Base-by-base conservation (phyloP, 2,888 invertebrate genomes). In the Drosophila anomalata region DNA sequence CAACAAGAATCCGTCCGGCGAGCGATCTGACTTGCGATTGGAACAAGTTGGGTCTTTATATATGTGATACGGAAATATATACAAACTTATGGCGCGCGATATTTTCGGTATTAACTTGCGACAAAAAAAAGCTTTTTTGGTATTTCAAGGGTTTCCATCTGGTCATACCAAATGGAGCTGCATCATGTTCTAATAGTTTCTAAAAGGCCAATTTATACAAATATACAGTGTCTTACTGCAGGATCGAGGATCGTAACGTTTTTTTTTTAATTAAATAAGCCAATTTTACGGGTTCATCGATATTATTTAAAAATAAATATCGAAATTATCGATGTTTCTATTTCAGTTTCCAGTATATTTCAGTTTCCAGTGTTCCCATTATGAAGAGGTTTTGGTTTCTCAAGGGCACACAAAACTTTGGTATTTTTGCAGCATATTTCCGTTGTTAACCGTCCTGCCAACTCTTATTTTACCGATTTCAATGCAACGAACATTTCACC, bases 11-110 rank as follows among this genome's bases (percentile, higher is more conserved):
- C 41, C 46, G 58, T 52, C 42, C 59, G 42, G 52, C 41, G 39
- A 46, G 68, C 74, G 79, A 78, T 78, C 80, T 78, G 55, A 51
- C 71, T 73, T 60, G 73, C 75, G 77, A 78, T 53, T 53, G 54
- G 5, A 44, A 3, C 29, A 29, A 29, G 29, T 29, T 29, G 2
- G 29, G 29, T 29, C 29, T 29, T 29, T 29, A 29, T 29, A 29
- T 29, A 29, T 29, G 29, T 29, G 9, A 29, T 29, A 29, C 8
- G 29, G 29, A 29, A 29, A 29, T 29, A 36, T 36, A 36, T 36
- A 36, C 36, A 36, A 36, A 36, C 36, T 36, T 36, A n/a, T 36
- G 36, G 36, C 36, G 36, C 36, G 36, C 36, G 36, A n/a, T 36
- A 36, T 12, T 36, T 29, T 29, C 9, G 29, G 29, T 29, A 29